Conservation (phyloP, 2,888 invertebrate genomes). For the Drosophila kanekoi region DNA sequence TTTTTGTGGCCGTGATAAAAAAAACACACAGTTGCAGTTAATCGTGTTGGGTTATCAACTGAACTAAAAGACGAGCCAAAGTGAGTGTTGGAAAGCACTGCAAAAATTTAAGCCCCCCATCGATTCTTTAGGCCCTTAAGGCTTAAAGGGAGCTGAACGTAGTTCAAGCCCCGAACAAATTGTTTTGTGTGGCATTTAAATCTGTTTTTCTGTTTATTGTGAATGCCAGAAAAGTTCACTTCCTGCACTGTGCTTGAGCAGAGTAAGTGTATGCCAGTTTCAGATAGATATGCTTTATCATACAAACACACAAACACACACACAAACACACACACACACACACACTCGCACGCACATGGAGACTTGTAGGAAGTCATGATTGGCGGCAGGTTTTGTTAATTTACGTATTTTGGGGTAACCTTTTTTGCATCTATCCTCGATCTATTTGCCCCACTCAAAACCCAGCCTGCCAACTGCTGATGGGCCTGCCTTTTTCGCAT, state of each 20-base stretch:
- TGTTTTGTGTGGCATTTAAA: too few relatives aligned
- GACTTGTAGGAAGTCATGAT: constrained; percentile 54
- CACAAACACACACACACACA: constrained; percentile 6
- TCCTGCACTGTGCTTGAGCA: constrained; percentile 1
- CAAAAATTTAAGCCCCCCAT: too few relatives aligned
- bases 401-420: constrained; percentile 62
- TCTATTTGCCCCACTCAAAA: constrained; percentile 27
- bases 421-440: constrained; percentile 40
- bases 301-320: constrained; percentile 2
- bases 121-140: too few relatives aligned
- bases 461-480: constrained; percentile 18
- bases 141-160: too few relatives aligned
- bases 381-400: constrained; percentile 80
- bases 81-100: too few relatives aligned
- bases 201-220: too few relatives aligned
- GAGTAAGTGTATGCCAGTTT: constrained; percentile 29
- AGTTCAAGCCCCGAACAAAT: too few relatives aligned
- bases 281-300: constrained; percentile 10
- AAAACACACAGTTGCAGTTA: constrained; percentile 12
- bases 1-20: constrained; percentile 8
- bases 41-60: constrained; percentile 22
- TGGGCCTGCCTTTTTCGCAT: constrained; percentile 35
- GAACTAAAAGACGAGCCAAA: background rate
- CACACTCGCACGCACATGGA: background rate
- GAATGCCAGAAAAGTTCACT: too few relatives aligned